These are phyloP conservation scores for Hirudinaria manillensis DNA, from an alignment of 2,888 invertebrate genomes.

Conservation along the genomic window DNA sequence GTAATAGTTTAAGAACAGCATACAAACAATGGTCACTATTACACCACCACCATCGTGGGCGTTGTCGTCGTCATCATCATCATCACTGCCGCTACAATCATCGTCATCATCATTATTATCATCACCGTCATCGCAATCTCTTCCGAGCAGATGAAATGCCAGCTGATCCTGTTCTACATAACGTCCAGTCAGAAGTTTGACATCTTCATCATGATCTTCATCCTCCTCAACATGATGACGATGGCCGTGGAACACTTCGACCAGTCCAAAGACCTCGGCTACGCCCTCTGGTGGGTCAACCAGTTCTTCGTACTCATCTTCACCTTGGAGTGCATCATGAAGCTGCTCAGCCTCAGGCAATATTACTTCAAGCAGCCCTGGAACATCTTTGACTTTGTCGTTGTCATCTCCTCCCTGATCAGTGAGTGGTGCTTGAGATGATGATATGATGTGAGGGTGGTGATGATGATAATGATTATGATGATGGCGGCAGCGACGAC, in stretches of 20 bases:
- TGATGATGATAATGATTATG: neutral
- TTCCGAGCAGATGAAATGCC: slow-evolving; percentile 83
- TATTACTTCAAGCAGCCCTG: slow-evolving; percentile 98
- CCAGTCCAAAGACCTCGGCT: slow-evolving; percentile 61
- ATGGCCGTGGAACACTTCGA: slow-evolving; percentile 97
- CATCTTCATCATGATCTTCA: slow-evolving; percentile 98
- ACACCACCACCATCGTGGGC: too few species aligned
- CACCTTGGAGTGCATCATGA: slow-evolving; percentile 93
- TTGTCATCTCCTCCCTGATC: slow-evolving; percentile 94
- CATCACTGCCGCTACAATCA: too few species aligned
- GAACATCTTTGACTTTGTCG: slow-evolving; percentile 98
- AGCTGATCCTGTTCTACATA: slow-evolving; percentile 92
- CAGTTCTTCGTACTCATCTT: slow-evolving; percentile 97
- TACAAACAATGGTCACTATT: too few species aligned
- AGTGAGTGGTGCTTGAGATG: slow-evolving; percentile 60
- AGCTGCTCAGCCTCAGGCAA: slow-evolving; percentile 92
- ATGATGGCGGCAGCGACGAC: neutral
- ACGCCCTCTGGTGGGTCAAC: slow-evolving; percentile 82
- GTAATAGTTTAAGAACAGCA: too few species aligned
- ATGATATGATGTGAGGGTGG: neutral
- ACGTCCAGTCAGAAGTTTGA: slow-evolving; percentile 97
- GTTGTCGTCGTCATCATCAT: too few species aligned
- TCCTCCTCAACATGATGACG: slow-evolving; percentile 94
- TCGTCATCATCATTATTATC: too few species aligned
- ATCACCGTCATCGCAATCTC: neutral